Base-by-base conservation (phyloP, 1,140 invertebrate genomes). In the Drosophila orena region DNA sequence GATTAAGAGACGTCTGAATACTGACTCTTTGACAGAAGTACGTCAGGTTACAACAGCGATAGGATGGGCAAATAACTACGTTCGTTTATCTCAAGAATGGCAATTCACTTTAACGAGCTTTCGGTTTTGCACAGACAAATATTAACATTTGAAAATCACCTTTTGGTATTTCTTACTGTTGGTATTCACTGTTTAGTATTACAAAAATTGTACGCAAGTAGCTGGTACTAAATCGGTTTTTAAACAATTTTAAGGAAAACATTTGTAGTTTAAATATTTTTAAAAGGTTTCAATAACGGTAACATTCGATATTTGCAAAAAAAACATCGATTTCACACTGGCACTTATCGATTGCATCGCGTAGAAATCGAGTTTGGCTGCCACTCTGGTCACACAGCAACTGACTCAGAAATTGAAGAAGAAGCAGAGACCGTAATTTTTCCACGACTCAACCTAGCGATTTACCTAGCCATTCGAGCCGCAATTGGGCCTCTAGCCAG, bases 331-430 rank as follows among this genome's bases (percentile, higher is more conserved):
- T 43, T 20, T 20, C n/a, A 7, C 11, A 15, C n/a, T n/a, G n/a
- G 30, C 8, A 8, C 2, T 30, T 15, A 22, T 22, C 20, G 20
- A 46, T 22, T 1, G 4, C 20, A 20, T 20, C 8, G 42, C 4
- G 8, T 11, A 44, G 1, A 20, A 12, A 46, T 46, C 20, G 20
- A 14, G 24, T 22, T 14, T 22, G 3, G 11, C 2, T 6, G 12
- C 20, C 6, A 2, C 43, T 46, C 20, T 46, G 20, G 42, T 44
- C 42, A 46, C 20, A 22, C 46, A 44, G 46, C 60, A 86, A 86
- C 81, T 86, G 81, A 86, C 58, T 88, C 84, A 90, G 79, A 52
- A 79, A 69, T 72, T 46, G 62, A 69, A 70, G 66, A 70, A 70
- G 66, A 70, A 70, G 66, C 34, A 64, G 53, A 70, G 34, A 61